Evolutionary conservation across 2,113 vertebrate genomes (phyloP).

Genomic region (Hylia prasina): DNA sequence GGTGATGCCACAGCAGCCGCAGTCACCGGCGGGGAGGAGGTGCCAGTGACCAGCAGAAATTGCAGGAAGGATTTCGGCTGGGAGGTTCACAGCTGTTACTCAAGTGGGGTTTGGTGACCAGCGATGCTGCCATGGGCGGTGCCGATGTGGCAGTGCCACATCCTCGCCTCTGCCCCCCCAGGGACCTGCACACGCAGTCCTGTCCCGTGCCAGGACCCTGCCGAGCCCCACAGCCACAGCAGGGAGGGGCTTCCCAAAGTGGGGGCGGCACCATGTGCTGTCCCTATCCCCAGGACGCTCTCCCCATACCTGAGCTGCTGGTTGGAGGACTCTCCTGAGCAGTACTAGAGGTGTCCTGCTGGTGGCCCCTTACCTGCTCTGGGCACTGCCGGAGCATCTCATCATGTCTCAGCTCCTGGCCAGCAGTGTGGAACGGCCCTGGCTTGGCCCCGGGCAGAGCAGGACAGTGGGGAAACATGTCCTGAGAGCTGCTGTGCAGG

Average conservation of each 20-base stretch:
- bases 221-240: accelerated
- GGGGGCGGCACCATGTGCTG: accelerated
- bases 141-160: background rate
- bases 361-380: background rate
- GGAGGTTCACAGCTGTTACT: accelerated
- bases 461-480: accelerated
- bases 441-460: background rate
- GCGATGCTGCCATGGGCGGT: background rate
- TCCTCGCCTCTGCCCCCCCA: background rate
- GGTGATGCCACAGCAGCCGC: background rate
- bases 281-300: background rate
- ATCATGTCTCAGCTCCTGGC: background rate
- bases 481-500: background rate
- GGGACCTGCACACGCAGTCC: background rate
- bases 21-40: accelerated
- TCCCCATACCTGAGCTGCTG: background rate
- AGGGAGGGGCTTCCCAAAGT: background rate
- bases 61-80: accelerated
- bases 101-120: accelerated
- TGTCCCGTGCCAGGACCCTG: background rate
- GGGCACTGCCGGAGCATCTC: accelerated
- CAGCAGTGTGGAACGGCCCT: background rate
- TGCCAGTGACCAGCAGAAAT: accelerated
- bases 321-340: background rate
- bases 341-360: background rate